phyloP scores from a whole-genome alignment of 2,888 invertebrate species.

The Odontothrips loti region DNA sequence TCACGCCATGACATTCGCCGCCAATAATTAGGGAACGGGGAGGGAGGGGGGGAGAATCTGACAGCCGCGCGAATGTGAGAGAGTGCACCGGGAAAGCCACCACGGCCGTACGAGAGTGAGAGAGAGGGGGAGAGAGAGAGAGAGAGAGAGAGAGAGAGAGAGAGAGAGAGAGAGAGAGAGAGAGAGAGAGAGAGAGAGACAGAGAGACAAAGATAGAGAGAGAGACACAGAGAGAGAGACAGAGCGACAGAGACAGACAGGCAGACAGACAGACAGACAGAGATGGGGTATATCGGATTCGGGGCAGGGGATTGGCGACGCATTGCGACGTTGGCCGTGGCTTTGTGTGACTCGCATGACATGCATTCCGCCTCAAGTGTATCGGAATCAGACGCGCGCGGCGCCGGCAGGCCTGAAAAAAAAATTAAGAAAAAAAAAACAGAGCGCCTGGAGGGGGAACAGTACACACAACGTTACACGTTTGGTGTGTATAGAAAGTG shows the following conservation, averaged over 20 bases:
- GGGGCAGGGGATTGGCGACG: not conserved
- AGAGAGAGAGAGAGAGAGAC: constrained; percentile 27
- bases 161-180: constrained; percentile 16
- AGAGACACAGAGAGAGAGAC: constrained; percentile 3
- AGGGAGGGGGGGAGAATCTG: not conserved
- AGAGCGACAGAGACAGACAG: not conserved
- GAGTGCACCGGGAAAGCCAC: too few relatives aligned
- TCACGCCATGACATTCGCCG: not conserved
- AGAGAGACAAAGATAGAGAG: constrained; percentile 28
- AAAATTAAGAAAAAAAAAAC: not conserved
- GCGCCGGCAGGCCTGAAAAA: not conserved
- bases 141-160: constrained; percentile 4
- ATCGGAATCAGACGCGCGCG: too few relatives aligned
- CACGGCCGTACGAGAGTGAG: too few relatives aligned
- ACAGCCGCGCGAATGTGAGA: too few relatives aligned
- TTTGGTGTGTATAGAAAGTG: not conserved
- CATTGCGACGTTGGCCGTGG: not conserved
- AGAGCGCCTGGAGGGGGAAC: not conserved
- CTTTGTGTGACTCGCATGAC: not conserved
- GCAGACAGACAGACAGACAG: not conserved
- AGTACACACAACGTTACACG: too few relatives aligned
- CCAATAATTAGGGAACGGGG: not conserved
- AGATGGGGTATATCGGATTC: not conserved
- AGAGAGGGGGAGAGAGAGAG: constrained; percentile 28
- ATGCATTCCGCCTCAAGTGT: too few relatives aligned